Percentiles rank a stretch among this genome's conserved stretches.
These are phyloP conservation scores for Chalcosyrphus nemorum DNA, from an alignment of 2,888 invertebrate genomes.

Conservation along the genomic window DNA sequence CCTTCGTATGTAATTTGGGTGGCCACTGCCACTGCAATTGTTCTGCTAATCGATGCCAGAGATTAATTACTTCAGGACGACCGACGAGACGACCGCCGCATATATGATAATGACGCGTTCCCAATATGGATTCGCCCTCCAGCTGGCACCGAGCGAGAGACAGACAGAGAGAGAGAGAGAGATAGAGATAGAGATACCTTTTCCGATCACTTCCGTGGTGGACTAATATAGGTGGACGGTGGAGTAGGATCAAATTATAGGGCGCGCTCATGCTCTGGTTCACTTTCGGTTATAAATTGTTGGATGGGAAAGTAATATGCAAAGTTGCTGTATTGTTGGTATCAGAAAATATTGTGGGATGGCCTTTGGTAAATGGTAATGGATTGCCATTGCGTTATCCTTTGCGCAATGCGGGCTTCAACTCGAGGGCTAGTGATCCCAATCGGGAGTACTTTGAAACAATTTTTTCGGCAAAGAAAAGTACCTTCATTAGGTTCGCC, in stretches of 20 bases:
- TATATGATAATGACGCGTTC: constrained; percentile 46
- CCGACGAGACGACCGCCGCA: background rate
- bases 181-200: too few species aligned
- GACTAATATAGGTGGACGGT: background rate
- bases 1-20: constrained; percentile 25
- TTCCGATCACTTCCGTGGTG: constrained; percentile 40
- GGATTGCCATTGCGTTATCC: constrained; percentile 26
- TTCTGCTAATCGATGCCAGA: constrained; percentile 47
- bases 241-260: constrained; percentile 48
- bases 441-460: constrained; percentile 37
- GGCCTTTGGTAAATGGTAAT: constrained; percentile 38
- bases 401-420: constrained; percentile 26
- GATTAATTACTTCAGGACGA: constrained; percentile 32
- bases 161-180: too few species aligned
- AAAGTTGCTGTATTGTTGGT: constrained; percentile 29
- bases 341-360: constrained; percentile 27
- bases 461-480: constrained; percentile 27
- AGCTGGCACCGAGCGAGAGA: too few species aligned
- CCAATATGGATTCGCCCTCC: constrained; percentile 35
- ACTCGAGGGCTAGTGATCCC: constrained; percentile 10
- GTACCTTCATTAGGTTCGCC: constrained; percentile 19
- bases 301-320: constrained; percentile 41
- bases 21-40: constrained; percentile 48
- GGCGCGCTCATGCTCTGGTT: constrained; percentile 34
- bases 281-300: constrained; percentile 49